phyloP scores from a whole-genome alignment of 2,888 invertebrate species.

The Ecliptopera silaceata region DNA sequence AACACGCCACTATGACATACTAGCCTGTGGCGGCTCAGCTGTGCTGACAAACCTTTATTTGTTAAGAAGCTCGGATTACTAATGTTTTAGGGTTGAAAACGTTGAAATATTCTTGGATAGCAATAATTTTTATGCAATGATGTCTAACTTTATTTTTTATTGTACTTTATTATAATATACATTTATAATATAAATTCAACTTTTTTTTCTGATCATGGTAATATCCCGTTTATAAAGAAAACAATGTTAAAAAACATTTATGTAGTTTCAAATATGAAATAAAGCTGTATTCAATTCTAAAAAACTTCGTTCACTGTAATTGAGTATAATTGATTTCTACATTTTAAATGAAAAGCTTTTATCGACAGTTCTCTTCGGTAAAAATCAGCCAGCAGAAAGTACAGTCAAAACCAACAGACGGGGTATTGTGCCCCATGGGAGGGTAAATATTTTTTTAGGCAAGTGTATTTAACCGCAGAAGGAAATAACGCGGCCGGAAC shows the following conservation, averaged over 20 bases:
- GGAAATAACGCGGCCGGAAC: slow-evolving; percentile 71
- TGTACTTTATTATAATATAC: no score
- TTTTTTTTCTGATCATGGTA: no score
- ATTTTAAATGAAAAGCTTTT: slow-evolving; percentile 15
- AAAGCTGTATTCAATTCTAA: no score
- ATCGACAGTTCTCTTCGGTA: slow-evolving; percentile 27
- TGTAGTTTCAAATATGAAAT: no score
- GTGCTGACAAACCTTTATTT: slow-evolving; percentile 4
- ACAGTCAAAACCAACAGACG: slow-evolving; percentile 51
- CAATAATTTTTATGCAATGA: no score
- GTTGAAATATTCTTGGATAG: no score
- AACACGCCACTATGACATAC: background rate
- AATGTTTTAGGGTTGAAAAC: background rate
- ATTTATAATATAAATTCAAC: no score
- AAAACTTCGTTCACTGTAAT: background rate
- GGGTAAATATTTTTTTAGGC: slow-evolving; percentile 68
- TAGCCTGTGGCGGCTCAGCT: slow-evolving; percentile 1
- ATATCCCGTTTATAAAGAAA: no score
- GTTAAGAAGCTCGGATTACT: background rate
- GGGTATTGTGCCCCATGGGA: slow-evolving; percentile 44
- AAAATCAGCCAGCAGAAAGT: slow-evolving; percentile 37
- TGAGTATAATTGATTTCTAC: background rate
- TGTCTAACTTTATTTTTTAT: no score
- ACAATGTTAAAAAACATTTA: no score
- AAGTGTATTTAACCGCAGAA: slow-evolving; percentile 67